Base-by-base conservation (phyloP, 1,140 invertebrate species). In the Heliconius himera region DNA sequence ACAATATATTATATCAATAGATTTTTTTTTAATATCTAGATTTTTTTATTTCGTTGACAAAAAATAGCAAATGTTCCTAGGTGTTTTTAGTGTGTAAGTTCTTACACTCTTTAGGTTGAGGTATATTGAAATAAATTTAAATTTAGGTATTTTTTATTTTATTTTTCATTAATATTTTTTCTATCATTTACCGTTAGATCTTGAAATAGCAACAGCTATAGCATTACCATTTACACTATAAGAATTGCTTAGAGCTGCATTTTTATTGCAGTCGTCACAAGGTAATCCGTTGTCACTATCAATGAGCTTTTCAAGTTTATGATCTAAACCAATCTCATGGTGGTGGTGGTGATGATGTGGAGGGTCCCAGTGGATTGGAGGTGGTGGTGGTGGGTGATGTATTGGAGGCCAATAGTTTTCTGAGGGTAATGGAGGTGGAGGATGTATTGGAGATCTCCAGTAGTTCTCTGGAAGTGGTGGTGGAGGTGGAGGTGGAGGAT, bases 201-300 rank as follows among this genome's bases (percentile, higher is more conserved):
- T 87, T 70, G 88, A 84, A 11, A 91, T 79, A n/a, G 90, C 88
- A 5, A 91, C 56, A 1, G 90, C 88, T 36, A 91, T 82, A 13
- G 90, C 88, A 36, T 87, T 77, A 11, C 90, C 90, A 4, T 84
- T 82, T 8, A 85, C 79, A 78, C 85, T 89, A 41, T 88, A 66
- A 26, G 90, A 83, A 54, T 90, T 91, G 75, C 90, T 91, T 22
- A 87, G 22, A 0, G 90, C 85, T 13, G 81, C 70, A 33, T 74
- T 82, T 3, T 77, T 66, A 20, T 73, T 46, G 18, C 71, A 54
- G 1, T 73, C 41, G 11, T 71, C 78, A 20, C 84, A 84, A n/a
- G 60, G 60, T 26, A 66, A 11, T 16, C 9, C 60, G 13, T 29
- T 66, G 26, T 66, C 18, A 29, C 26, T 22, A 29, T 66, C 26